Conservation (phyloP, 2,113 vertebrate species). For the Prietella phreatophila region DNA sequence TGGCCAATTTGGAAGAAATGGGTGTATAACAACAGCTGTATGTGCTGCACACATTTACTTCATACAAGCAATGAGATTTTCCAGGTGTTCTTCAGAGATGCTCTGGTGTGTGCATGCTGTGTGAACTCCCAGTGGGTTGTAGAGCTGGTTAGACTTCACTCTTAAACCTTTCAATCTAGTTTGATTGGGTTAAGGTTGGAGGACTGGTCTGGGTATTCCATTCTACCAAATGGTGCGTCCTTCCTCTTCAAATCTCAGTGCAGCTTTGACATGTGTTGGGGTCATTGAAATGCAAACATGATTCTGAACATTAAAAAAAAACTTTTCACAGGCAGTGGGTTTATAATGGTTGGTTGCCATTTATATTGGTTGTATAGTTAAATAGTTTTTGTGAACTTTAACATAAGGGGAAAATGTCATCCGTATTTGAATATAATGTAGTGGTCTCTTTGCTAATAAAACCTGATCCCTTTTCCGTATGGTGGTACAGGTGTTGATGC, state of each 20-base stretch:
- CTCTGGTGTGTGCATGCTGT: neutral
- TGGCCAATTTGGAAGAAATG: slow-evolving; percentile 1
- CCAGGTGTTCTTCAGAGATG: slow-evolving; percentile 11
- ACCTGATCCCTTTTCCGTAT: neutral
- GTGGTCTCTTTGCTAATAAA: slow-evolving; percentile 13
- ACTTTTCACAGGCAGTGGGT: neutral
- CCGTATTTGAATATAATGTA: slow-evolving; percentile 6
- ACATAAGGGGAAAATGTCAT: slow-evolving; percentile 2
- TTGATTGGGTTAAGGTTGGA: slow-evolving; percentile 24
- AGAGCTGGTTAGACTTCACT: slow-evolving; percentile 25
- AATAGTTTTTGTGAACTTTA: slow-evolving; percentile 14
- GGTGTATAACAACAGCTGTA: neutral
- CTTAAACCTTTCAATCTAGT: slow-evolving; percentile 18
- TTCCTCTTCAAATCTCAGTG: neutral
- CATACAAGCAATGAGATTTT: slow-evolving; percentile 14
- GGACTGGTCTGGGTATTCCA: neutral
- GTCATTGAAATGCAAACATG: slow-evolving; percentile 2
- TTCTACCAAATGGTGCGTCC: neutral
- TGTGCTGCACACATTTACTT: slow-evolving; percentile 1
- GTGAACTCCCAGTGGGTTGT: neutral
- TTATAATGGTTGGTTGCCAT: neutral
- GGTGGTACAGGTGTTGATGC: slow-evolving; percentile 13
- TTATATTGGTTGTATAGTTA: slow-evolving; percentile 8
- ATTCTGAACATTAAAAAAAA: neutral
- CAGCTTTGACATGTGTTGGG: neutral